Conservation (phyloP, 1,140 invertebrate genomes). For the Trichonephila clavata region DNA sequence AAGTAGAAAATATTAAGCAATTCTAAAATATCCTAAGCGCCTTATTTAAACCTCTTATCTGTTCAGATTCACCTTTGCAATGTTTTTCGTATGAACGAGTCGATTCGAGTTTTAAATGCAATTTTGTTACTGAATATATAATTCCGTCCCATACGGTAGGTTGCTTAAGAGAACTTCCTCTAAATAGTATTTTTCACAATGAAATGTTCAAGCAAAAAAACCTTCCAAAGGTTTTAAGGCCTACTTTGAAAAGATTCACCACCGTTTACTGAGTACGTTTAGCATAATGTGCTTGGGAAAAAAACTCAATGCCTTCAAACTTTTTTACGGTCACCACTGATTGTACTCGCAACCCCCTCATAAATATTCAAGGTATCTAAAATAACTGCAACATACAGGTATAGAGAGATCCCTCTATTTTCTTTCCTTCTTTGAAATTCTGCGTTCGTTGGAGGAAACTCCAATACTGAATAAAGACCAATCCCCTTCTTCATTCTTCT, state of each 20-base stretch:
- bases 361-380: constrained; percentile 54
- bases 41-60: no score
- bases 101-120: no score
- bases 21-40: no score
- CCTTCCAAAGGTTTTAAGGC: not conserved
- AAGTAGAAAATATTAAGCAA: no score
- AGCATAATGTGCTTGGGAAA: constrained; percentile 29
- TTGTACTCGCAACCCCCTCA: constrained; percentile 49
- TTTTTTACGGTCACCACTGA: constrained; percentile 50
- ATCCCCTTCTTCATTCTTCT: not conserved
- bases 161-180: not conserved
- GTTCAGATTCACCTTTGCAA: no score
- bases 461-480: constrained; percentile 9
- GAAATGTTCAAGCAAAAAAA: constrained; percentile 39
- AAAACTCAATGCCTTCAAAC: not conserved
- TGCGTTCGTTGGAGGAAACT: not conserved
- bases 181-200: not conserved
- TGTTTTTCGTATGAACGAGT: no score
- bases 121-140: not conserved
- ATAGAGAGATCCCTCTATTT: not conserved
- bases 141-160: not conserved
- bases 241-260: constrained; percentile 7
- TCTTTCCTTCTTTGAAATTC: constrained; percentile 14
- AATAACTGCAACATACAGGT: constrained; percentile 42
- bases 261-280: constrained; percentile 26